Base-by-base conservation (phyloP, 2,113 vertebrate species). In the Myrmecobius fasciatus region DNA sequence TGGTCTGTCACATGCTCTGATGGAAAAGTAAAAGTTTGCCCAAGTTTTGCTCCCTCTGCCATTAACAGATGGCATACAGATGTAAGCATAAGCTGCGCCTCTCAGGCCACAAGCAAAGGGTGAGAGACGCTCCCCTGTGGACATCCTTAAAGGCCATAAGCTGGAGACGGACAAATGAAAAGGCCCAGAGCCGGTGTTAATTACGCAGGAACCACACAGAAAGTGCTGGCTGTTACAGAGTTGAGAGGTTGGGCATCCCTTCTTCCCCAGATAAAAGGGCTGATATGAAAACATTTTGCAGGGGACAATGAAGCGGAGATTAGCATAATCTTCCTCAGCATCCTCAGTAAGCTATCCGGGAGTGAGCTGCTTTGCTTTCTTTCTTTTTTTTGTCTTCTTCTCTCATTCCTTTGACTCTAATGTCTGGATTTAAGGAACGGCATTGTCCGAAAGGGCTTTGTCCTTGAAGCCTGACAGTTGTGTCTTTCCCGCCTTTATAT, bases 141-240 rank as follows among this genome's bases (percentile, higher is more conserved):
- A 99, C 98, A 98, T 98, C 98, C 99, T 99, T 99, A 99, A 99
- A 99, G 99, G 99, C 99, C 99, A 99, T 99, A 99, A 99, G 99
- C 99, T 99, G 99, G 99, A 99, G 99, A 99, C 99, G 99, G 99
- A 99, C 99, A 99, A 99, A 99, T 99, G 99, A 99, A 99, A 99
- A 99, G 99, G 98, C 98, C 99, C 99, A 99, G 99, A 99, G 99
- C 99, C 99, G 99, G 99, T 99, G 99, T 99, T 99, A 99, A 99
- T 99, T 99, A 99, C 99, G 99, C 99, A 99, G 99, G 99, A 99
- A 99, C 99, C 99, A 99, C 99, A 99, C 99, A 99, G 99, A 99
- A 99, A 99, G 99, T 99, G 99, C 99, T 99, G 98, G 96, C 99
- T 99, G 99, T 99, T 99, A 99, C 98, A 98, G 98, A 99, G 99